Evolutionary conservation across 2,113 vertebrate genomes (phyloP).

Genomic region (Physeter macrocephalus): DNA sequence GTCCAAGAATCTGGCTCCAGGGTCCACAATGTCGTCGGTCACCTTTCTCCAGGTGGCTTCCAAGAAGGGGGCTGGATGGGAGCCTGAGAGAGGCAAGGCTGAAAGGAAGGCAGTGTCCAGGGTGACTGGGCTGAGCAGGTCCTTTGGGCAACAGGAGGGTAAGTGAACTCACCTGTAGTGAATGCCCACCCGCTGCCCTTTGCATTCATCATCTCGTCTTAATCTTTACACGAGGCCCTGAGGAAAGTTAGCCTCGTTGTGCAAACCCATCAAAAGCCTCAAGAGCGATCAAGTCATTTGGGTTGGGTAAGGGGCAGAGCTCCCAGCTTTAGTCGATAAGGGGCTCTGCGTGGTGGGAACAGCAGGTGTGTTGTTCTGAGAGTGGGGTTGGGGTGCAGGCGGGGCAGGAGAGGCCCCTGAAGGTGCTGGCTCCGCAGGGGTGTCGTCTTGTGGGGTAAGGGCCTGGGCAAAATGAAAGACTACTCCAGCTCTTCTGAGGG

Average conservation of each 20-base stretch:
- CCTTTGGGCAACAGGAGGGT: neutral
- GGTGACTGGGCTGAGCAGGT: neutral
- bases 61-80: neutral
- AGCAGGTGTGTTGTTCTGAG: neutral
- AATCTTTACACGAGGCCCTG: neutral
- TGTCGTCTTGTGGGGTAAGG: accelerated
- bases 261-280: neutral
- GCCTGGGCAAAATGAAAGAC: neutral
- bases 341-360: neutral
- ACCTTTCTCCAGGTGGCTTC: neutral
- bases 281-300: neutral
- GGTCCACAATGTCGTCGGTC: too few relatives aligned
- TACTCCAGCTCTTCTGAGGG: neutral
- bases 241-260: neutral
- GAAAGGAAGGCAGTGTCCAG: neutral
- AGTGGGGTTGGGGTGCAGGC: too few relatives aligned
- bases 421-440: neutral
- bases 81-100: neutral
- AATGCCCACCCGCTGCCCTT: neutral
- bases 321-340: neutral
- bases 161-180: neutral
- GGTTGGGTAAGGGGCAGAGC: neutral
- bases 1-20: neutral
- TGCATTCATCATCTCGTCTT: neutral
- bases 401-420: neutral